Conservation (phyloP, 2,113 vertebrate species). For the Psilopsiagon aymara region DNA sequence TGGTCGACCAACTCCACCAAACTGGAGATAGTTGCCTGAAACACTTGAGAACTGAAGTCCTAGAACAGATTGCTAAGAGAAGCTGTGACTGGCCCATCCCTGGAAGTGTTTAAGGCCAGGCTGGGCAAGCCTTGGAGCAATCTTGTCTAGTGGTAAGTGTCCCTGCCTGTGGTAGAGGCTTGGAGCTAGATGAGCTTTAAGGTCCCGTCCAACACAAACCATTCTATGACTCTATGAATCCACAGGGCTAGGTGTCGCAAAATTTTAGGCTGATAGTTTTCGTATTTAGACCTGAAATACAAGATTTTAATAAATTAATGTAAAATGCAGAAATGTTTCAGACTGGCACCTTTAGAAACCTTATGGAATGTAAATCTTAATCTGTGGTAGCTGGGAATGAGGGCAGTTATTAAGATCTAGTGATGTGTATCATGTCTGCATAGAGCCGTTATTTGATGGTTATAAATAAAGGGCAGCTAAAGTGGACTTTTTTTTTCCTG, state of each 20-base stretch:
- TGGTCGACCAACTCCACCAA: neutral
- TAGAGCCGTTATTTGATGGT: neutral
- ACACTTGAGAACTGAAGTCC: neutral
- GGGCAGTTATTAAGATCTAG: neutral
- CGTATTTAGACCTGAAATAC: neutral
- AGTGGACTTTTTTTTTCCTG: neutral
- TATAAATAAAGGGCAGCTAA: neutral
- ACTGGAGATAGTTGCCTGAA: neutral
- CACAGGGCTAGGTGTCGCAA: neutral
- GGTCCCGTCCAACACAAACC: neutral
- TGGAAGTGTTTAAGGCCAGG: neutral
- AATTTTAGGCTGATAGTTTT: neutral
- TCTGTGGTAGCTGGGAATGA: neutral
- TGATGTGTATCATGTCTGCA: neutral
- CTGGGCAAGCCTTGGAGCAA: neutral
- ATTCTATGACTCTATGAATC: neutral
- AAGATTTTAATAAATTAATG: neutral
- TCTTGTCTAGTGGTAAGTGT: neutral
- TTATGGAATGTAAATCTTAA: neutral
- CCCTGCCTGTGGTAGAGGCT: neutral
- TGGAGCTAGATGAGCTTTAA: neutral
- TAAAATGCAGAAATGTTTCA: neutral
- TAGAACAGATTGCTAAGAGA: neutral
- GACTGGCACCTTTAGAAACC: neutral
- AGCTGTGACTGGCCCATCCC: neutral